Conservation (phyloP, 2,888 invertebrate species). For the Drosophila gaucha region DNA sequence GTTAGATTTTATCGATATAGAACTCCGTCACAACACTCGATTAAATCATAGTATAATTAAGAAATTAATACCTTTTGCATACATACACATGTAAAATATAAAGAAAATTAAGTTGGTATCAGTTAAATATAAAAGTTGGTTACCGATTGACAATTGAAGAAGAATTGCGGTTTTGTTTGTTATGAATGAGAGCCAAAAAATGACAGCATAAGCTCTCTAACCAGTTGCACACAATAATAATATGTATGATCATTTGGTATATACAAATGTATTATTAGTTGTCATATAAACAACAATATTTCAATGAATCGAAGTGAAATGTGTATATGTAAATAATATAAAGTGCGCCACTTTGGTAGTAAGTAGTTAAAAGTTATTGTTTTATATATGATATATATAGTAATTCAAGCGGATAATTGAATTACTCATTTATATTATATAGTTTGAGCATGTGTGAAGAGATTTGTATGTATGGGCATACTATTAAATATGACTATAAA, state of each 20-base stretch:
- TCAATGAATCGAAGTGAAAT: slow-evolving; percentile 18
- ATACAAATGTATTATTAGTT: slow-evolving; percentile 33
- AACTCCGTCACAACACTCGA: slow-evolving; percentile 19
- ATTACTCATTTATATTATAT: slow-evolving; percentile 5
- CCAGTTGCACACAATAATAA: slow-evolving; percentile 43
- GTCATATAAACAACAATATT: slow-evolving; percentile 25
- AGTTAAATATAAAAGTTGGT: slow-evolving; percentile 16
- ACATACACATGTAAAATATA: slow-evolving; percentile 14
- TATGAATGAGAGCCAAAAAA: slow-evolving; percentile 11
- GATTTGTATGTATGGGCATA: not conserved
- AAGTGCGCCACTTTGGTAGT: slow-evolving; percentile 23
- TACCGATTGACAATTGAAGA: not conserved
- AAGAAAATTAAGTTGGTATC: slow-evolving; percentile 15
- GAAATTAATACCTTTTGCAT: slow-evolving; percentile 40
- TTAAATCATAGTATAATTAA: slow-evolving; percentile 52
- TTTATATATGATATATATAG: not conserved
- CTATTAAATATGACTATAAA: no score
- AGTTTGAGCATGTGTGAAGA: not conserved
- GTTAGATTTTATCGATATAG: slow-evolving; percentile 12
- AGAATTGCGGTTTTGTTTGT: slow-evolving; percentile 10
- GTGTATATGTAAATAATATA: slow-evolving; percentile 28
- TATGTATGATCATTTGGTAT: slow-evolving; percentile 34
- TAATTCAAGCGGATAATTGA: slow-evolving; percentile 10
- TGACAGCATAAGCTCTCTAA: slow-evolving; percentile 21
- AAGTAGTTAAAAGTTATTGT: slow-evolving; percentile 17